phyloP scores from a whole-genome alignment of 2,888 invertebrate species.

The Pammene aurita region DNA sequence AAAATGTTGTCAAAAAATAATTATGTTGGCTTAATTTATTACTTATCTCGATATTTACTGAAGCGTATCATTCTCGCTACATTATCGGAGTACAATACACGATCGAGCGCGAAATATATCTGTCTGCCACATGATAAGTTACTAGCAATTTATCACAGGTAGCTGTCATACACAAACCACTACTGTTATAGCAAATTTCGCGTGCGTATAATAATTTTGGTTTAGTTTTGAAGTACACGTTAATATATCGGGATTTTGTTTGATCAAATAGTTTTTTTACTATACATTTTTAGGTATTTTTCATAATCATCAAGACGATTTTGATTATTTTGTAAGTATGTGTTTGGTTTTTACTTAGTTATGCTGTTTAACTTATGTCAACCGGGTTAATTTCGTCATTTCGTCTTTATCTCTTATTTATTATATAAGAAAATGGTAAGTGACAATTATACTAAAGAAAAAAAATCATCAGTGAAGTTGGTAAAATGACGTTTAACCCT shows the following conservation, averaged over 20 bases:
- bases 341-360: too few relatives aligned
- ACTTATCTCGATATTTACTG: constrained; percentile 21
- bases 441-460: too few relatives aligned
- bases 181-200: constrained; percentile 46
- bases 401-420: too few relatives aligned
- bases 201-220: constrained; percentile 43
- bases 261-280: not conserved
- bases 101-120: constrained; percentile 67
- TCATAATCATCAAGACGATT: too few relatives aligned
- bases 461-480: too few relatives aligned
- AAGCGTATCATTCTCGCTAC: constrained; percentile 38
- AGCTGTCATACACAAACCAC: constrained; percentile 63
- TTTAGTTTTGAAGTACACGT: not conserved
- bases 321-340: not conserved
- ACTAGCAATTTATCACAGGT: constrained; percentile 66
- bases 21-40: not conserved
- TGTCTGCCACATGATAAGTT: constrained; percentile 63
- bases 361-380: too few relatives aligned
- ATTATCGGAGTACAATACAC: constrained; percentile 62
- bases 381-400: too few relatives aligned
- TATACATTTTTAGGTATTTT: not conserved
- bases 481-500: too few relatives aligned
- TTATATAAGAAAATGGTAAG: too few relatives aligned
- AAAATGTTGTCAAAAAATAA: not conserved
- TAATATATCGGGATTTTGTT: not conserved